These are phyloP conservation scores for Catharus minimus DNA, from an alignment of 2,113 vertebrate genomes.

Conservation along the genomic window DNA sequence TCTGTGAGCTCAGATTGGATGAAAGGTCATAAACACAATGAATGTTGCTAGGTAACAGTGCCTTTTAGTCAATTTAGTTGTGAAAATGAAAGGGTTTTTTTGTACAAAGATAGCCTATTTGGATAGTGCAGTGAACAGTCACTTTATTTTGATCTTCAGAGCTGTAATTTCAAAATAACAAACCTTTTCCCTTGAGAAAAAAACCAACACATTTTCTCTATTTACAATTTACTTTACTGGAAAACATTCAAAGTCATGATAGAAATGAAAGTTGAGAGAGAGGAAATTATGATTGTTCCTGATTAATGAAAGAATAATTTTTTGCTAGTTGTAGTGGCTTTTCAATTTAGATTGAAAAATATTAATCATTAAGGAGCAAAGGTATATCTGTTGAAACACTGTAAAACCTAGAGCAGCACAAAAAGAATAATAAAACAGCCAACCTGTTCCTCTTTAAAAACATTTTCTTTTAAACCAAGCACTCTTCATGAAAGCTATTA, in stretches of 20 bases:
- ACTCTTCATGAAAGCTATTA: neutral
- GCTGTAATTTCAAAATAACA: constrained; percentile 79
- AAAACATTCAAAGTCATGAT: constrained; percentile 59
- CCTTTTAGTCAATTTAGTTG: constrained; percentile 85
- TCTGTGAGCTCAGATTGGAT: constrained; percentile 82
- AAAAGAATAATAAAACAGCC: neutral
- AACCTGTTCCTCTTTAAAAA: neutral
- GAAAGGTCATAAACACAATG: constrained; percentile 86
- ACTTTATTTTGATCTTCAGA: constrained; percentile 82
- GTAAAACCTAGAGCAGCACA: constrained; percentile 20
- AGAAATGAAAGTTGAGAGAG: constrained; percentile 46
- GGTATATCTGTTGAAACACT: constrained; percentile 31
- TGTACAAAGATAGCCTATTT: constrained; percentile 80
- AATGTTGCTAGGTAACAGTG: constrained; percentile 87
- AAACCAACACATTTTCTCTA: constrained; percentile 35
- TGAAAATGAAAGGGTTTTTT: constrained; percentile 80
- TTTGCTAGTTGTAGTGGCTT: constrained; percentile 29
- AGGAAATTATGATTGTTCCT: constrained; percentile 43
- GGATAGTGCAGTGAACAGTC: constrained; percentile 80
- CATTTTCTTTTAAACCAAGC: neutral
- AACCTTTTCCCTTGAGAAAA: constrained; percentile 37
- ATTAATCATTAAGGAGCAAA: constrained; percentile 47
- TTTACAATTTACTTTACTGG: constrained; percentile 54
- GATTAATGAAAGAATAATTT: constrained; percentile 57
- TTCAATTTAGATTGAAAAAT: constrained; percentile 45